Evolutionary conservation across 2,113 vertebrate species (phyloP).

Genomic region (Callospermophilus lateralis): DNA sequence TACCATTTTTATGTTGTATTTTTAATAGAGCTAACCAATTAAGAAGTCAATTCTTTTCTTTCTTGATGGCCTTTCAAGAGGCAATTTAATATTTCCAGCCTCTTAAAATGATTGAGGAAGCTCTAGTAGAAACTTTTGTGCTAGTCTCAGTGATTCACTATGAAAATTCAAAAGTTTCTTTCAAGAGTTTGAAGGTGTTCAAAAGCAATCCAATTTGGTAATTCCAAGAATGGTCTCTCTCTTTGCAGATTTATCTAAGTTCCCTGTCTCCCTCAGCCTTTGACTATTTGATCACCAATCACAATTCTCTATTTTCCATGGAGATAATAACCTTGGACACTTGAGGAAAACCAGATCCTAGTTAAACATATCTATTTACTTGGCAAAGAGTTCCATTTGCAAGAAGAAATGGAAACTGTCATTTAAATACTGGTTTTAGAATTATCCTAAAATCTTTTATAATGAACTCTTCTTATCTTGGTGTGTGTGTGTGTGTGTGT

Average conservation of each 20-base stretch:
- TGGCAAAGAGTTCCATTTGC: neutral
- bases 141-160: neutral
- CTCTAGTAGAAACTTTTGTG: neutral
- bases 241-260: neutral
- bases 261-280: neutral
- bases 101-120: neutral
- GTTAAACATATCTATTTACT: conserved; percentile 29
- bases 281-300: neutral
- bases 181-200: conserved; percentile 31
- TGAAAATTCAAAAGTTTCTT: neutral
- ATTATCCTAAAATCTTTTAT: conserved; percentile 28
- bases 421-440: neutral
- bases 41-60: neutral
- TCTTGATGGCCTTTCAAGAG: neutral
- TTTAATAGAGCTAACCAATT: neutral
- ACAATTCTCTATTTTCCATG: neutral
- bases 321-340: neutral
- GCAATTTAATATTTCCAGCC: conserved; percentile 27
- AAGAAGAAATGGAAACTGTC: conserved; percentile 7
- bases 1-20: conserved; percentile 1
- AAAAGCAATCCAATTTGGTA: neutral
- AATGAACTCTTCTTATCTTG: neutral
- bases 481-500: neutral
- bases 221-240: conserved; percentile 27
- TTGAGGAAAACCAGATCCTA: neutral